Evolutionary conservation across 2,113 vertebrate genomes (phyloP).

Genomic region (Caranx melampygus): DNA sequence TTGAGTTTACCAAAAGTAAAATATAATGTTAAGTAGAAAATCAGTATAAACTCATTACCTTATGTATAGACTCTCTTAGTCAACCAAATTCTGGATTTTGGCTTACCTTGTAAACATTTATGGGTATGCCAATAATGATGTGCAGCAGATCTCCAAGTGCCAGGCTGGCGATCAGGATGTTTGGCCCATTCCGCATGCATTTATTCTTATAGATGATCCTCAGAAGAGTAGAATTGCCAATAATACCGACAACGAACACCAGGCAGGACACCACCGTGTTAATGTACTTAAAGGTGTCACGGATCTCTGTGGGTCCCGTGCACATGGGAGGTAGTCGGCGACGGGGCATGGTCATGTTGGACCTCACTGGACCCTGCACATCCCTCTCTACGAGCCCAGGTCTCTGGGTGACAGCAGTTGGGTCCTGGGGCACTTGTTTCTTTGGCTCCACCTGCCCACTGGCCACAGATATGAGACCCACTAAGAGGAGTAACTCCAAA

Average conservation of each 20-base stretch:
- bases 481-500: constrained; percentile 61
- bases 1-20: neutral
- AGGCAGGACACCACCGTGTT: constrained; percentile 93
- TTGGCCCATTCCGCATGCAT: constrained; percentile 96
- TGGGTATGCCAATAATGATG: constrained; percentile 93
- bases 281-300: constrained; percentile 94
- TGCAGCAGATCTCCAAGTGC: constrained; percentile 95
- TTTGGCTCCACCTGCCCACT: constrained; percentile 70
- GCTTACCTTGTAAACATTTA: constrained; percentile 95
- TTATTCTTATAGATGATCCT: constrained; percentile 98
- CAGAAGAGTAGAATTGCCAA: constrained; percentile 94
- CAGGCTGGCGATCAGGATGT: constrained; percentile 95
- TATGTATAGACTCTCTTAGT: neutral
- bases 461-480: constrained; percentile 43
- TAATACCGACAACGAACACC: constrained; percentile 94
- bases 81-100: neutral
- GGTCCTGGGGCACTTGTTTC: neutral
- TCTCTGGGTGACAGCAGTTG: constrained; percentile 54
- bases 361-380: constrained; percentile 52
- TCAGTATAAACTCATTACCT: neutral
- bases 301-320: constrained; percentile 85
- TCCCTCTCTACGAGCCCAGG: constrained; percentile 61
- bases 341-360: constrained; percentile 73
- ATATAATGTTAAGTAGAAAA: neutral
- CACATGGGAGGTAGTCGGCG: constrained; percentile 86